A percentile compares a stretch with the other conserved stretches of the same genome.
Evolutionary conservation across 1,140 invertebrate species (phyloP).

Genomic region (Lethocerus indicus): DNA sequence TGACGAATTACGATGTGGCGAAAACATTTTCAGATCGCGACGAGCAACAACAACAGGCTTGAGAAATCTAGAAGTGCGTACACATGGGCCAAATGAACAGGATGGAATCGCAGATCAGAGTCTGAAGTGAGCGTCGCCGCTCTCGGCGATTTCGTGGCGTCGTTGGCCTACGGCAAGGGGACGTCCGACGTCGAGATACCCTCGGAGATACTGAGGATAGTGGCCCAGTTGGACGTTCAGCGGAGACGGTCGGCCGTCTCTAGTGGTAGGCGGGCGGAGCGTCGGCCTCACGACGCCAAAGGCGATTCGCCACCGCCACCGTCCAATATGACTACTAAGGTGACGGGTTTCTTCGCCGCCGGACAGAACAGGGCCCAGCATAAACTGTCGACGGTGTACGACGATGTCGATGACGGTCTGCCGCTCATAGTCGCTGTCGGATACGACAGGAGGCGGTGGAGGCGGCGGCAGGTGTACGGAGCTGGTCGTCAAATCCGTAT

Average conservation of each 20-base stretch:
- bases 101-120: conserved; percentile 42
- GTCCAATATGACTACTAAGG: neutral
- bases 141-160: conserved; percentile 40
- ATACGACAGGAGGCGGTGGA: too few relatives aligned
- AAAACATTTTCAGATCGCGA: conserved; percentile 31
- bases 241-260: neutral
- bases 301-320: neutral
- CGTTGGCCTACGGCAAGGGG: conserved; percentile 34
- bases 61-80: conserved; percentile 35
- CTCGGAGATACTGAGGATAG: conserved; percentile 42
- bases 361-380: neutral
- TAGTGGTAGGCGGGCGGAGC: conserved; percentile 1
- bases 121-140: conserved; percentile 40
- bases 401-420: too few relatives aligned
- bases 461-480: too few relatives aligned
- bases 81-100: conserved; percentile 37
- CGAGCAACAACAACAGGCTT: conserved; percentile 40
- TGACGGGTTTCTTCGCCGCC: neutral
- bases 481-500: too few relatives aligned
- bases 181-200: conserved; percentile 43
- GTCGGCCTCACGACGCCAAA: neutral
- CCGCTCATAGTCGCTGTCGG: too few relatives aligned
- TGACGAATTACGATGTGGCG: too few relatives aligned
- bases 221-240: conserved; percentile 19
- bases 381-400: neutral